Evolutionary conservation across 2,888 invertebrate species (phyloP).

Genomic region (Agonum fuliginosum): DNA sequence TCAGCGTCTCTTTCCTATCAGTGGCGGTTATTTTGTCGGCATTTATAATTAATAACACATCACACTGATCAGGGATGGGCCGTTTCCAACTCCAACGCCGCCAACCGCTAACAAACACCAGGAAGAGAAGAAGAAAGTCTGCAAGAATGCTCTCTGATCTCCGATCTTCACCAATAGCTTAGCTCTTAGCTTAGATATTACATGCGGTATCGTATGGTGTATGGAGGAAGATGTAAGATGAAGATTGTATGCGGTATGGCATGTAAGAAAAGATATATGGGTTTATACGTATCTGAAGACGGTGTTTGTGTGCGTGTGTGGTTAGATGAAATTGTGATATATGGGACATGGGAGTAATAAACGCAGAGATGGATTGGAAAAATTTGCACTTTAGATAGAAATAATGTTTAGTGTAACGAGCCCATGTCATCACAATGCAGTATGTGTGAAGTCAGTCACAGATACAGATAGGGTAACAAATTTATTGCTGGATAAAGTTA

Average conservation of each 20-base stretch:
- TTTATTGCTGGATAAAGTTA: no score
- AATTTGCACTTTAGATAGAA: not conserved
- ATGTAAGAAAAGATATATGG: constrained; percentile 13
- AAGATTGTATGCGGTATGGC: no score
- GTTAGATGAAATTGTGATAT: no score
- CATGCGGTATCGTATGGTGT: not conserved
- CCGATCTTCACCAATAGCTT: not conserved
- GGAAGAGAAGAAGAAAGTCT: constrained; percentile 12
- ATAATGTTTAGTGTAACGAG: no score
- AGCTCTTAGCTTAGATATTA: no score
- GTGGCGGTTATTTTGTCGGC: constrained; percentile 20
- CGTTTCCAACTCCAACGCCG: no score
- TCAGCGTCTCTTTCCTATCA: not conserved
- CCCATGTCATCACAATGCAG: no score
- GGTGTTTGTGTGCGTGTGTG: not conserved
- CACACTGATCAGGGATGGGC: constrained; percentile 1
- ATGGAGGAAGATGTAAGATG: constrained; percentile 15
- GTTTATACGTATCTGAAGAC: constrained; percentile 19
- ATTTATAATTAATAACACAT: constrained; percentile 24
- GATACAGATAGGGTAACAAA: no score
- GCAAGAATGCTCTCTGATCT: constrained; percentile 6
- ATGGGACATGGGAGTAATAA: not conserved
- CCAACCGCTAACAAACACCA: not conserved
- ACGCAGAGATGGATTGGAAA: not conserved
- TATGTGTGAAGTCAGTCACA: no score